Percentiles rank a stretch among this genome's conserved stretches.
These are phyloP conservation scores for Cottoperca gobio DNA, from an alignment of 2,797 vertebrate species.

Conservation along the genomic window DNA sequence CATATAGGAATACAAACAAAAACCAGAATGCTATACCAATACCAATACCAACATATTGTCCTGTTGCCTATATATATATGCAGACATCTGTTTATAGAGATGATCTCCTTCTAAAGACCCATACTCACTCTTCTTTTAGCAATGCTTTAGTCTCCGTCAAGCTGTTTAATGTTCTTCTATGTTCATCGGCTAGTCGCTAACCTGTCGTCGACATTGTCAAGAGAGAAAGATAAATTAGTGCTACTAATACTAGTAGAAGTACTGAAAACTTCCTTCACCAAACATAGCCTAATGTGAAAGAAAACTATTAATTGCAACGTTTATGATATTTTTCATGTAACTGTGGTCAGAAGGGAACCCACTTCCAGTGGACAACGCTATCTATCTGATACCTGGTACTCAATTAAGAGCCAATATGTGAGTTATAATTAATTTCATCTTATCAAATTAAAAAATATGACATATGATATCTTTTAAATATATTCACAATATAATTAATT, in stretches of 20 bases:
- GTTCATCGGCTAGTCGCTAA: no score
- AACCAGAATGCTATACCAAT: no score
- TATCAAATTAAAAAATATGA: constrained; percentile 7
- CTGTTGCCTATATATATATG: no score
- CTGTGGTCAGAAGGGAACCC: neutral
- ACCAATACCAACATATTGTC: no score
- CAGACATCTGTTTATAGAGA: no score
- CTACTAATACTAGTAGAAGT: neutral
- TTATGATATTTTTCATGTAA: neutral
- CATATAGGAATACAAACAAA: no score
- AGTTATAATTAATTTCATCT: constrained; percentile 20
- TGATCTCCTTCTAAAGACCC: no score
- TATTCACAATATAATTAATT: constrained; percentile 20
- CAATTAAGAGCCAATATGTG: constrained; percentile 32
- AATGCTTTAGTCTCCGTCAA: constrained; percentile 6
- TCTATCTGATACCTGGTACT: constrained; percentile 13
- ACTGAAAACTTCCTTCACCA: neutral
- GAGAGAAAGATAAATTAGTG: neutral
- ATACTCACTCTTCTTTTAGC: neutral
- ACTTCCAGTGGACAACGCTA: neutral
- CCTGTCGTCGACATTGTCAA: neutral
- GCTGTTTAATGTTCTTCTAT: neutral
- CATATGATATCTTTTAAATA: constrained; percentile 10
- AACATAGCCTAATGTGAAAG: neutral
- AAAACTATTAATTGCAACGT: neutral